Base-by-base conservation (phyloP, 2,888 invertebrate genomes). In the Drosophila pegasa region DNA sequence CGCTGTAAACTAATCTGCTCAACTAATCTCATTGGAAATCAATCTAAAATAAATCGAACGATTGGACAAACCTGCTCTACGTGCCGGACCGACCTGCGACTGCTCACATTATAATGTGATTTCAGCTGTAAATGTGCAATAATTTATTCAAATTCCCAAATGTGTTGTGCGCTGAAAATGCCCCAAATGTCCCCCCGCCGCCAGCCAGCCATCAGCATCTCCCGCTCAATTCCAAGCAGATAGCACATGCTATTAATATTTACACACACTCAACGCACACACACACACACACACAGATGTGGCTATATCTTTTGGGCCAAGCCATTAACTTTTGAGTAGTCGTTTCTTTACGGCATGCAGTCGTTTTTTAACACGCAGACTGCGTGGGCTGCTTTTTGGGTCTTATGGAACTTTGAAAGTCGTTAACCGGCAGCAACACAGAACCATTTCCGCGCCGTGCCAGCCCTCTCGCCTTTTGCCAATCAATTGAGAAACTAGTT, bases 141-240 rank as follows among this genome's bases (percentile, higher is more conserved):
- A 83, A 88, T 88, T 83, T 83, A 83, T 83, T 88, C 80, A 83
- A 88, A 83, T 83, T 77, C 83, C 83, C 88, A 74, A 83, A 88
- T 66, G 83, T 67, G 79, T 71, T 72, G 66, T 64, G 69, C 59
- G 56, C 33, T 18, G 57, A 22, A 56, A 35, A 35, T 31, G 54
- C 55, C 38, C 33, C n/a, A n/a, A n/a, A n/a, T n/a, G n/a, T 40
- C 33, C 18, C 12, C n/a, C 48, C 8, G 20, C 12, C 12, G 4
- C 20, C 33, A 9, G 3, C n/a, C 48, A 6, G 20, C 12, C 12
- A 2, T n/a, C 33, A 9, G 3, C 48, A 18, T 18, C 27, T 35
- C 31, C 18, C 52, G 2, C 40, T 16, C 20, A 27, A 29, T 25
- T 54, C 9, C 51, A 57, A 57, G 18, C 29, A 70, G 66, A 85